phyloP scores from a whole-genome alignment of 1,140 invertebrate species.

The Eumeta japonica region DNA sequence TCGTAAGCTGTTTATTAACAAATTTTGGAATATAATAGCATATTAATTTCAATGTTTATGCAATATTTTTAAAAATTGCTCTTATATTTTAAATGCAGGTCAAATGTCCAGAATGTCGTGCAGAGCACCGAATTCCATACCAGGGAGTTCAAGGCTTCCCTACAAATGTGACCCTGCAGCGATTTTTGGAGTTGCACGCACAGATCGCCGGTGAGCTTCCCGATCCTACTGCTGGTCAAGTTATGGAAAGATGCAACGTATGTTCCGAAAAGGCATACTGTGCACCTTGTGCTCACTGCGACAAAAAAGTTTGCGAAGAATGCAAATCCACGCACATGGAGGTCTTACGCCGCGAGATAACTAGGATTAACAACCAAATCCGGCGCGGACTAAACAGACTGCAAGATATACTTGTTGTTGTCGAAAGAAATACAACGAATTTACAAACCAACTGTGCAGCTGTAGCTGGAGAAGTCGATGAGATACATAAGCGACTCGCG shows the following conservation, averaged over 20 bases:
- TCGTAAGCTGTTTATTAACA: too few species aligned
- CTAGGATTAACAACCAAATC: slow-evolving; percentile 90
- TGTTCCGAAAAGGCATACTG: slow-evolving; percentile 95
- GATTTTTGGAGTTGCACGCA: slow-evolving; percentile 93
- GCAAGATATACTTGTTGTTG: slow-evolving; percentile 77
- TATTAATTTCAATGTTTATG: too few species aligned
- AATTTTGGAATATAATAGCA: too few species aligned
- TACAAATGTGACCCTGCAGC: slow-evolving; percentile 92
- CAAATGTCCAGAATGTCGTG: slow-evolving; percentile 98
- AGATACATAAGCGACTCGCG: slow-evolving; percentile 83
- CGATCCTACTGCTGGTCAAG: slow-evolving; percentile 78
- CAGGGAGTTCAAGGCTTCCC: slow-evolving; percentile 94
- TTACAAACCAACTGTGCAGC: slow-evolving; percentile 82
- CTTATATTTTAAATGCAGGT: slow-evolving; percentile 64
- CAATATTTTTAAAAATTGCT: too few species aligned
- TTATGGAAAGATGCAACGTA: slow-evolving; percentile 83
- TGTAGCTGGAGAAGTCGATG: slow-evolving; percentile 89
- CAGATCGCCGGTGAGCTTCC: slow-evolving; percentile 89
- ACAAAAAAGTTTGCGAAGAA: slow-evolving; percentile 88
- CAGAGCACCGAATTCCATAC: slow-evolving; percentile 95
- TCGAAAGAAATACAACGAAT: slow-evolving; percentile 82
- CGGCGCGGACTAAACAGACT: slow-evolving; percentile 81
- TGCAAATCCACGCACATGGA: slow-evolving; percentile 95
- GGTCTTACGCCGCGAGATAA: slow-evolving; percentile 89
- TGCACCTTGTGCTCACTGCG: slow-evolving; percentile 87